A percentile compares a stretch with the other conserved stretches of the same genome.
Conservation (phyloP, 2,888 invertebrate genomes). For the Polyommatus iphigenia region DNA sequence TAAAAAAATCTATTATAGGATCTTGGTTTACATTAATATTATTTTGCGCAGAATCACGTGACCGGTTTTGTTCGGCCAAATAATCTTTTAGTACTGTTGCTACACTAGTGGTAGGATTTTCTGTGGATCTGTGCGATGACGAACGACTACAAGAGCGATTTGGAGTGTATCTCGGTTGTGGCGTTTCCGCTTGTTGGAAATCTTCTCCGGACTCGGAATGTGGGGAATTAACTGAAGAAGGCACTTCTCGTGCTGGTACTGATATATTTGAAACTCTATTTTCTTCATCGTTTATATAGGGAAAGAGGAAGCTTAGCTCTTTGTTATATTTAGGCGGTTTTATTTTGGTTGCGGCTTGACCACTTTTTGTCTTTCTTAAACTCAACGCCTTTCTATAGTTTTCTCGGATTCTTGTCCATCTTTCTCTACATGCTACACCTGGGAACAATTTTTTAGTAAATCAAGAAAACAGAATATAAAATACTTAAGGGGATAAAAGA, state of each 20-base stretch:
- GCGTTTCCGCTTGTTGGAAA: no score
- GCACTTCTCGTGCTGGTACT: slow-evolving; percentile 4
- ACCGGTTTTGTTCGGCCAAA: slow-evolving; percentile 35
- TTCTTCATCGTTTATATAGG: slow-evolving; percentile 41
- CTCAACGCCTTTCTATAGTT: slow-evolving; percentile 39
- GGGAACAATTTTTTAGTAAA: no score
- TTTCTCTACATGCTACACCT: slow-evolving; percentile 37
- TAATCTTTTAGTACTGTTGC: slow-evolving; percentile 36
- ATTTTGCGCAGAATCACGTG: no score
- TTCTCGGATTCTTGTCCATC: slow-evolving; percentile 40
- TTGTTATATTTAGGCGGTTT: slow-evolving; percentile 41
- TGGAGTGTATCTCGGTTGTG: no score
- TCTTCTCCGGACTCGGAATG: no score
- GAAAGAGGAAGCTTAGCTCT: slow-evolving; percentile 39
- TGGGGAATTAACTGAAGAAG: slow-evolving; percentile 25
- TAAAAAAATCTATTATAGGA: slow-evolving; percentile 40
- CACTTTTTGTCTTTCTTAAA: slow-evolving; percentile 42
- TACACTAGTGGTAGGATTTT: no score
- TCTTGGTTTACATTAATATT: slow-evolving; percentile 29
- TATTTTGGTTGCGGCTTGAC: slow-evolving; percentile 41
- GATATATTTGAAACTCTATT: slow-evolving; percentile 34
- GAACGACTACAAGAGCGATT: no score
- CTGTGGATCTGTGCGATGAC: no score
- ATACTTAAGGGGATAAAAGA: slow-evolving; percentile 29
- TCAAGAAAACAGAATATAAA: slow-evolving; percentile 33